Base-by-base conservation (phyloP, 2,797 vertebrate genomes). In the Arctocebus calabarensis region DNA sequence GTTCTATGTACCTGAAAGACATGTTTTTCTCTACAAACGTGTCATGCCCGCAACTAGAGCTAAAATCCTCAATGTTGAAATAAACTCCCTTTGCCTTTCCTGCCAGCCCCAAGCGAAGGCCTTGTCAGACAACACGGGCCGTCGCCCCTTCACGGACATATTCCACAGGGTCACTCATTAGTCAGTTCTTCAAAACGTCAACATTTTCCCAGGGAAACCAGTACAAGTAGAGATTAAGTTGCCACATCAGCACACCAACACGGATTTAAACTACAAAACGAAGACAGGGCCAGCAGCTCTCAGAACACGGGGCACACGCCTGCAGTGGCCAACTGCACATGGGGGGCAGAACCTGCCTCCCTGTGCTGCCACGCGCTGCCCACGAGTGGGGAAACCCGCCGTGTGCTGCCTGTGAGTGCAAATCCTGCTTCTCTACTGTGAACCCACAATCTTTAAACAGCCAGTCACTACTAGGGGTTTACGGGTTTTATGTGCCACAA, bases 181-280 rank as follows among this genome's bases (percentile, higher is more conserved):
- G 86, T 62, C 83, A 29, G 55, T 45, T 95, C 78, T 84, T 84
- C 68, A 57, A 87, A 94, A 94, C 16, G 19, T 75, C n/a, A 84
- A 84, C 68, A 70, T 93, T 87, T 96, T 96, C 78, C 59, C 88
- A 73, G 43, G 70, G 62, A 86, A 86, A 95, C 13, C 71, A 88
- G 71, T 92, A 96, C 64, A 78, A 61, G 3, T 12, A 48, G 84
- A 57, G 87, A 90, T 92, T 90, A 70, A 82, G n/a, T 70, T 88
- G n/a, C 77, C 55, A 90, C 62, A 92, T 81, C 29, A 75, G 32
- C 84, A 43, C 45, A 87, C 1, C 84, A 87, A 81, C 73, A 7
- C 40, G 27, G 43, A 92, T 59, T 88, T 62, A 89, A 84, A 70
- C 48, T n/a, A 34, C 4, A 75, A 57, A 32, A 45, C 52, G 45